Base-by-base conservation (phyloP, 2,888 invertebrate genomes). In the Eupithecia exiguata region DNA sequence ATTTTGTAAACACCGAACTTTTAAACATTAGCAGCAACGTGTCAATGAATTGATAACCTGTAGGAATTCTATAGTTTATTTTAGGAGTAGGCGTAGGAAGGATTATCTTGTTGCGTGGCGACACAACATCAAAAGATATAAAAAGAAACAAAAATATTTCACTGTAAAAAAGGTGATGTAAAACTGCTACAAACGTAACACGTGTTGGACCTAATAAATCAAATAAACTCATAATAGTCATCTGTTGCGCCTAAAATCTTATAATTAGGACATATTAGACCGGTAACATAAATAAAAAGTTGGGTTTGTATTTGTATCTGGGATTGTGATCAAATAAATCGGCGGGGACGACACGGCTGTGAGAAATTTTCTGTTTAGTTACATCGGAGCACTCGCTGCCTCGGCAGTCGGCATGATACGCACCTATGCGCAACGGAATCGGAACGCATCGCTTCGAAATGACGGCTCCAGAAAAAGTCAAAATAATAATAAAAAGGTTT, bases 381-480 rank as follows among this genome's bases (percentile, higher is more conserved):
- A 84, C 82, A 86, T 84, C 84, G 82, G 82, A 86, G 84, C 86
- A 85, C 86, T 84, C 79, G 81, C 38, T 35, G 35, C 35, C 35
- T 35, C 86, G 84, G 80, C 76, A 85, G 78, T 77, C 79, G 82
- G 74, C 78, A 86, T 86, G 87, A 86, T 84, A 85, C 87, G 87
- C 81, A 85, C 87, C 79, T 84, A 83, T 83, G 89, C 84, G 81
- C 83, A 82, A 61, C 83, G 84, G 65, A 74, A 80, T 74, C 83
- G 84, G 63, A 75, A 79, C 76, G 80, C 81, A 69, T 72, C 78
- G 72, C 77, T 80, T 73, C 81, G 75, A 77, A 80, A 58, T 77
- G 83, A 83, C 72, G 74, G 72, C 74, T 76, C 81, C 61, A 88
- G 85, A 79, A 91, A 87, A 84, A 88, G 87, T 83, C 87, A 85